Conservation (phyloP, 2,888 invertebrate genomes). For the Drosophila nr. fundita region DNA sequence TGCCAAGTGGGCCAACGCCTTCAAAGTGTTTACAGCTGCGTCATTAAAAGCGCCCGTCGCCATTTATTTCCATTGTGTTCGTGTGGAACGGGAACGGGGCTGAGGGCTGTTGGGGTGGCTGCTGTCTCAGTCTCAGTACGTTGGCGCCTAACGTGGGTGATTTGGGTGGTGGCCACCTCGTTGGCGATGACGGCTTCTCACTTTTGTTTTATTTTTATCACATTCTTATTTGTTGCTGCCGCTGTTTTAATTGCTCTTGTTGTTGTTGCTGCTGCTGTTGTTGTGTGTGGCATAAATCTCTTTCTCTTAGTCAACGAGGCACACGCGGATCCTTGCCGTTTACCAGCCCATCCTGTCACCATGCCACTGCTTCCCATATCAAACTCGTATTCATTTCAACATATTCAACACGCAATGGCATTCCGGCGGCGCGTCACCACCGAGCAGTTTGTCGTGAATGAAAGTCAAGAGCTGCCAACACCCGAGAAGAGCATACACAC, state of each 20-base stretch:
- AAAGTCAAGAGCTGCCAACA: slow-evolving; percentile 2
- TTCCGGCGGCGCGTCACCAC: slow-evolving; percentile 35
- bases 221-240: slow-evolving; percentile 65
- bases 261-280: slow-evolving; percentile 22
- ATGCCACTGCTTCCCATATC: background rate
- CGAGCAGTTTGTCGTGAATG: background rate
- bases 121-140: slow-evolving; percentile 6
- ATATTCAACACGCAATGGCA: slow-evolving; percentile 39
- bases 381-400: slow-evolving; percentile 45
- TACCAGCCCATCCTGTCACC: slow-evolving; percentile 8
- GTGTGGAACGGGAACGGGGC: background rate
- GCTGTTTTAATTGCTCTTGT: slow-evolving; percentile 66
- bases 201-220: slow-evolving; percentile 70
- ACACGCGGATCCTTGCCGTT: slow-evolving; percentile 30
- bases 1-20: slow-evolving; percentile 66
- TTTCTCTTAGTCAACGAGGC: slow-evolving; percentile 50
- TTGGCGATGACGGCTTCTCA: slow-evolving; percentile 60
- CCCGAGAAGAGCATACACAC: background rate
- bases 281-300: slow-evolving; percentile 53
- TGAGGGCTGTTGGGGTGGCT: slow-evolving; percentile 1
- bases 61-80: slow-evolving; percentile 61
- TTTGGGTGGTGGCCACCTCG: slow-evolving; percentile 23
- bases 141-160: slow-evolving; percentile 9
- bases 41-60: slow-evolving; percentile 70
- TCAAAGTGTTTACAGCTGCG: slow-evolving; percentile 75